Percentiles rank a stretch among this genome's conserved stretches.
These are phyloP conservation scores for Glomeris maerens DNA, from an alignment of 1,140 invertebrate species.

Conservation along the genomic window DNA sequence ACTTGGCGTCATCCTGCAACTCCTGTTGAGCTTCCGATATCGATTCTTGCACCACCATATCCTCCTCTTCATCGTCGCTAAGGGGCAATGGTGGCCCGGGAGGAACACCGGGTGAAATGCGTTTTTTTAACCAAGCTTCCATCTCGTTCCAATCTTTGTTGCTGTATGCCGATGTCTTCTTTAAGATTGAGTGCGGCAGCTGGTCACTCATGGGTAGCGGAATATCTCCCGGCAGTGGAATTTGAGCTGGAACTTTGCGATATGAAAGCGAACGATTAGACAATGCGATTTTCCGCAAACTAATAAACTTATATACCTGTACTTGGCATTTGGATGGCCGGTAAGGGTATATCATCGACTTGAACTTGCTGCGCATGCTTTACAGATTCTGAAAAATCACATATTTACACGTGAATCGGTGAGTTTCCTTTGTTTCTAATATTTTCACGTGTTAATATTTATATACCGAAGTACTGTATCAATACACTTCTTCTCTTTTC, in stretches of 20 bases:
- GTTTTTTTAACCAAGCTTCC: too few species aligned
- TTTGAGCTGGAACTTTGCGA: constrained; percentile 38
- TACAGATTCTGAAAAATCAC: constrained; percentile 55
- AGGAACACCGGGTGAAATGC: constrained; percentile 81
- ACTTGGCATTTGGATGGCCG: constrained; percentile 37
- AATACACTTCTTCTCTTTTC: constrained; percentile 71
- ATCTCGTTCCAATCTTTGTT: too few species aligned
- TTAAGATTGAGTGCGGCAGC: constrained; percentile 49
- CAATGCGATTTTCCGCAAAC: constrained; percentile 9
- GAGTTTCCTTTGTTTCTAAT: too few species aligned
- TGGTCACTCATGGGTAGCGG: constrained; percentile 38
- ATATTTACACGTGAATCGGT: too few species aligned
- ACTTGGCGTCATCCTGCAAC: too few species aligned
- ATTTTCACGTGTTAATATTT: not conserved
- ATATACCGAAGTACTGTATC: constrained; percentile 62
- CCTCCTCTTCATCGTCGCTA: constrained; percentile 24
- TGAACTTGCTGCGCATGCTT: constrained; percentile 82
- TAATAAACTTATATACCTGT: constrained; percentile 14
- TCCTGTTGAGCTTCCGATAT: too few species aligned
- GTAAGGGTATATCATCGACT: constrained; percentile 92
- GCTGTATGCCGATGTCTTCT: constrained; percentile 43
- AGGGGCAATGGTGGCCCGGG: constrained; percentile 53
- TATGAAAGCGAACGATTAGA: not conserved
- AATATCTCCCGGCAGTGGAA: constrained; percentile 55
- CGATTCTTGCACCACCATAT: too few species aligned